A percentile compares a stretch with the other conserved stretches of the same genome.
Conservation (phyloP, 2,797 vertebrate species). For the Odontamblyopus lacepedii region DNA sequence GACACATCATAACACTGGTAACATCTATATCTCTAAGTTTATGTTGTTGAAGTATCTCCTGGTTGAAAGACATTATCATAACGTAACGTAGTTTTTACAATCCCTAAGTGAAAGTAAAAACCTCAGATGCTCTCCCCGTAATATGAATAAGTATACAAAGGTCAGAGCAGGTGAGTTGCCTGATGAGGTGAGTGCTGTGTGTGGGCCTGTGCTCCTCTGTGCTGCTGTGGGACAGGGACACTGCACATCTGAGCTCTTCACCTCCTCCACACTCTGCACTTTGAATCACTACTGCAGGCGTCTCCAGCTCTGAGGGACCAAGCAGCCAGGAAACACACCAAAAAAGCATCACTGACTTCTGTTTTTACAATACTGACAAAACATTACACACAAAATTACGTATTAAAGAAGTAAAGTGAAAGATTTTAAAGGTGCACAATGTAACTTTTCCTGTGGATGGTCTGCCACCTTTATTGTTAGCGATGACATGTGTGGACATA, state of each 20-base stretch:
- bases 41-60: too few species aligned
- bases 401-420: too few species aligned
- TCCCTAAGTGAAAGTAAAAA: neutral
- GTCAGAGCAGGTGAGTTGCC: conserved; percentile 35
- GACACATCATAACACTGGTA: too few species aligned
- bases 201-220: conserved; percentile 50
- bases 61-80: too few species aligned
- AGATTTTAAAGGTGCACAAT: too few species aligned
- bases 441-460: too few species aligned
- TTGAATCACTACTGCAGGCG: conserved; percentile 68
- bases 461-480: too few species aligned
- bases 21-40: too few species aligned
- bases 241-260: conserved; percentile 72
- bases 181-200: conserved; percentile 47
- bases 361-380: too few species aligned
- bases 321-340: neutral
- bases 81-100: too few species aligned
- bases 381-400: too few species aligned
- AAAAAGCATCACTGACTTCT: neutral
- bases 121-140: neutral
- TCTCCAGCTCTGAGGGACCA: conserved; percentile 46
- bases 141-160: conserved; percentile 29
- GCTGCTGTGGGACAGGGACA: conserved; percentile 57
- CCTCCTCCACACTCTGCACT: conserved; percentile 66
- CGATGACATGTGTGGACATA: too few species aligned